Evolutionary conservation across 2,888 invertebrate species (phyloP), one percentile per base, ranked within the genome.

Genomic region (Leptinotarsa peninsularis): DNA sequence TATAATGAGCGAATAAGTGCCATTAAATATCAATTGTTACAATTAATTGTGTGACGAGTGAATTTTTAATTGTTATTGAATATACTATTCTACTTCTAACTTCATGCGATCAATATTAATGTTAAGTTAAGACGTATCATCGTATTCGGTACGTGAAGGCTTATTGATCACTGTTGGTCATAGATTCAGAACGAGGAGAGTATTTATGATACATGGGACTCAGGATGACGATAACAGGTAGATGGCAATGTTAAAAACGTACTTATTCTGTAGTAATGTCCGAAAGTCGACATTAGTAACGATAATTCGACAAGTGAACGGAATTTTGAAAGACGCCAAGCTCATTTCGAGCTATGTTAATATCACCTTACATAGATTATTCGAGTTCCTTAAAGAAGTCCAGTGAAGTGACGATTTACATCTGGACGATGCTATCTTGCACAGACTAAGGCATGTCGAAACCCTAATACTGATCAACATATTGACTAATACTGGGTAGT

Each of bases 391-490:
- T 81, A 83, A 82, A 81, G 82, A 83, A 84, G 84, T 85, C 85
- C 83, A 84, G 84, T 83, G 84, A 84, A 86, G 86, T 83, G 85
- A 85, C 82, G 83, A 82, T 82, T 85, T 86, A 82, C 82, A 82
- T 81, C 82, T 81, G 81, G 81, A 33, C 43, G 63, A 15, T 18
- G 43, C 7, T 23, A 58, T 58, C 58, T 58, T 58, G 58, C 58
- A 14, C 58, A 23, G 23, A 56, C 3, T n/a, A 52, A 68, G 43
- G 52, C 43, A 68, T 33, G 52, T 50, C 68, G 56, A 18, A 68
- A 68, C 52, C 27, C 10, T 33, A 68, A 56, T 68, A 52, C 68
- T 56, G 33, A 52, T 17, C 72, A 78, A 74, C 58, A 67, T 76
- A 77, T 77, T 71, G 72, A 70, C 68, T 73, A 76, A 73, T 69